Evolutionary conservation across 2,113 vertebrate genomes (phyloP).

Genomic region (Psephotus haematonotus): DNA sequence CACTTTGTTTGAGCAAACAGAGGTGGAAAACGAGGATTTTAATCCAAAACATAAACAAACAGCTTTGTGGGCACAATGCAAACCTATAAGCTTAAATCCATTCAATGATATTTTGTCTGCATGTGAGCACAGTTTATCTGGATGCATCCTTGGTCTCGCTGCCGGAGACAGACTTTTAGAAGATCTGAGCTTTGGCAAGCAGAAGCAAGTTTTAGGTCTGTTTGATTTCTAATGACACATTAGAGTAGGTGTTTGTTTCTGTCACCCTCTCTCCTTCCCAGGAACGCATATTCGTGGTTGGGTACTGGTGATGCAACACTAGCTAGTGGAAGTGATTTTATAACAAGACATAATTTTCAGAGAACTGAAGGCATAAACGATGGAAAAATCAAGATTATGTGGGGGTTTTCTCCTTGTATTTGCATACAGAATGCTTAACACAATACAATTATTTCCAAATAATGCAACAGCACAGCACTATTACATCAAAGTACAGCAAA

Average conservation of each 20-base stretch:
- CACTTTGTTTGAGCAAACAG: background rate
- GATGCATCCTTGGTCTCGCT: background rate
- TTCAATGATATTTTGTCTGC: background rate
- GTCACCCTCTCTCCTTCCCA: constrained; percentile 51
- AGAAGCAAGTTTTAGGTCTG: constrained; percentile 48
- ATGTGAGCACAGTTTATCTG: background rate
- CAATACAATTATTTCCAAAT: constrained; percentile 3
- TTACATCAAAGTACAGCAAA: background rate
- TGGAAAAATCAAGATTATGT: background rate
- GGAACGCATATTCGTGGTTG: background rate
- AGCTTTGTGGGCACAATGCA: background rate
- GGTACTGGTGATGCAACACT: constrained; percentile 20
- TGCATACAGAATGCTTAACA: background rate
- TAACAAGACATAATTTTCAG: constrained; percentile 19
- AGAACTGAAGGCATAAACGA: background rate
- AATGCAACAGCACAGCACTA: background rate
- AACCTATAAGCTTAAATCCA: background rate
- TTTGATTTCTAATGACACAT: constrained; percentile 68
- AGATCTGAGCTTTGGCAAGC: constrained; percentile 1
- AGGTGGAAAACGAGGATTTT: background rate
- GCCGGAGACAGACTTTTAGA: constrained; percentile 11
- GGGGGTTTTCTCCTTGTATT: background rate
- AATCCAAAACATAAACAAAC: constrained; percentile 34
- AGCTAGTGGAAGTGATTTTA: constrained; percentile 29
- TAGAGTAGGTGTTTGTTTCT: constrained; percentile 62